These are phyloP conservation scores for Ctenosaura bakeri DNA, from an alignment of 2,797 vertebrate species.

Conservation along the genomic window DNA sequence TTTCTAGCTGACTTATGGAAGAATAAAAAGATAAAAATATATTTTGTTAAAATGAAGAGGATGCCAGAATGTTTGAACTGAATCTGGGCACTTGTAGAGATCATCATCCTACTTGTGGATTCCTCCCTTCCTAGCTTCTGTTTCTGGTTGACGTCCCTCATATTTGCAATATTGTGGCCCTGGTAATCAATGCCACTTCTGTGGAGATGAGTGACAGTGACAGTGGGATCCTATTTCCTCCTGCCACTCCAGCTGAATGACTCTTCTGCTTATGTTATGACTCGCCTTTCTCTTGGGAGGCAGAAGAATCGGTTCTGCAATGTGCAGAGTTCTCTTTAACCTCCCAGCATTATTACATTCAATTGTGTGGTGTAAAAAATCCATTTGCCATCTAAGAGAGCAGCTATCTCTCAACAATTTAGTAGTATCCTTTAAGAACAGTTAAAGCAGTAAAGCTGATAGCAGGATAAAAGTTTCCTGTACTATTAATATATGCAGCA, in stretches of 20 bases:
- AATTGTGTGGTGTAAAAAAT: constrained; percentile 23
- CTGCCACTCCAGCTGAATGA: constrained; percentile 11
- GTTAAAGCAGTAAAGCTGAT: background rate
- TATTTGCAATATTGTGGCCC: constrained; percentile 19
- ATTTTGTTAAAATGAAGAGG: constrained; percentile 37
- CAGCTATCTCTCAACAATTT: background rate
- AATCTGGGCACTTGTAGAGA: background rate
- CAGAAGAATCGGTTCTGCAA: background rate
- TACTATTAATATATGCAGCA: constrained; percentile 1
- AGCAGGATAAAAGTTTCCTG: background rate
- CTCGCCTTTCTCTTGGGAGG: background rate
- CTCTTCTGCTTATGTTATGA: background rate
- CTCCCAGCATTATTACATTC: background rate
- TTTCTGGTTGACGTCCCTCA: constrained; percentile 20
- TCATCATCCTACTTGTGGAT: constrained; percentile 22
- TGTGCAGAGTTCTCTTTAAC: background rate
- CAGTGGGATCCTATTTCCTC: constrained; percentile 22
- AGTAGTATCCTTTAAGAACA: constrained; percentile 13
- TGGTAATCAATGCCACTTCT: constrained; percentile 20
- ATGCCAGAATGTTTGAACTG: background rate
- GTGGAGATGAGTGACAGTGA: constrained; percentile 17
- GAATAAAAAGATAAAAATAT: background rate
- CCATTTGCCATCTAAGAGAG: background rate
- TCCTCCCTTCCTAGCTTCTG: background rate
- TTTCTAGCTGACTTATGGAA: background rate